Evolutionary conservation across 2,888 invertebrate species (phyloP).

Genomic region (Drosophila hawaiiensis): DNA sequence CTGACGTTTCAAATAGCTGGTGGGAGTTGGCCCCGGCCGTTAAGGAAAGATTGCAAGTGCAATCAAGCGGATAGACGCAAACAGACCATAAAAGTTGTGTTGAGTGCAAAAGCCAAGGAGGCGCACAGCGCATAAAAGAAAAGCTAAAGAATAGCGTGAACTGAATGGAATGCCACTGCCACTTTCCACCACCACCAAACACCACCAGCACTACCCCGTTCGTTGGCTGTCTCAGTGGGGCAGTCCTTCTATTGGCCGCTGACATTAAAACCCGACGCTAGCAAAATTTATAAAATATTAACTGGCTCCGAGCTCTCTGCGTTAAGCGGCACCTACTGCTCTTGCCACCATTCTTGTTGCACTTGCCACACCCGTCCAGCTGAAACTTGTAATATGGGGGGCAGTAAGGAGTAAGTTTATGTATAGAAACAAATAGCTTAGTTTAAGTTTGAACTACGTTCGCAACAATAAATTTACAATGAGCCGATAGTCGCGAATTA

Average conservation of each 20-base stretch:
- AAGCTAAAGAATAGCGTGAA: constrained; percentile 50
- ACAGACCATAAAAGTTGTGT: constrained; percentile 79
- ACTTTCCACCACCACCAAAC: not conserved
- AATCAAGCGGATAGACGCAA: constrained; percentile 80
- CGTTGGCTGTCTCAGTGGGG: not conserved
- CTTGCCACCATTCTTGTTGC: constrained; percentile 1
- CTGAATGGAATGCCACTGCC: constrained; percentile 42
- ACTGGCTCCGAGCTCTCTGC: constrained; percentile 53
- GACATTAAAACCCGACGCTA: constrained; percentile 73
- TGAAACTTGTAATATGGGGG: constrained; percentile 39
- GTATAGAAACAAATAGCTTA: constrained; percentile 57
- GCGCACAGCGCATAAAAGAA: constrained; percentile 50
- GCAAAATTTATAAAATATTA: constrained; percentile 80
- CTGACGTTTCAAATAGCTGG: constrained; percentile 6
- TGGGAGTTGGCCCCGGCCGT: constrained; percentile 36
- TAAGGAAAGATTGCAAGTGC: constrained; percentile 80
- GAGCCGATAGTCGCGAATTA: constrained; percentile 1
- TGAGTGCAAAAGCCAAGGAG: constrained; percentile 77
- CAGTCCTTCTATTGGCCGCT: constrained; percentile 71
- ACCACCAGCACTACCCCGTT: not conserved
- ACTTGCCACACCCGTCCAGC: constrained; percentile 26
- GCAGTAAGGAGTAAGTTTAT: constrained; percentile 13
- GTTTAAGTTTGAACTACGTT: constrained; percentile 66
- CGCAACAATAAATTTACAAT: constrained; percentile 65
- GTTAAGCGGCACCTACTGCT: constrained; percentile 40